Evolutionary conservation across 2,797 vertebrate genomes (phyloP), one percentile per base, ranked within the genome.

Genomic region (Poecilia wingei): DNA sequence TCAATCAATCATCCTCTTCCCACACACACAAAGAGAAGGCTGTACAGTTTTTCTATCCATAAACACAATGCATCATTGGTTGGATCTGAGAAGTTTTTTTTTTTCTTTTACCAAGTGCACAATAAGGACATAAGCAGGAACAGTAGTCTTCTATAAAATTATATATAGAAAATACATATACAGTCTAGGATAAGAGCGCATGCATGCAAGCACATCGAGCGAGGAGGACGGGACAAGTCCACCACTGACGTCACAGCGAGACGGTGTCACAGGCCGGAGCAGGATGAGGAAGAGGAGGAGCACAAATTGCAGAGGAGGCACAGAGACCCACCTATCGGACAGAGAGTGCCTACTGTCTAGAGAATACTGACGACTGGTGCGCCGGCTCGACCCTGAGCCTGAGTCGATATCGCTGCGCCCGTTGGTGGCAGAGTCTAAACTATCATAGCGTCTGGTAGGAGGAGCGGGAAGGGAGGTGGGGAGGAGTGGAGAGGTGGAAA

Each of bases 401-500:
- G 97, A 98, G 96, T 98, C 97, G 92, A 97, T 96, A 96, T 98
- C 97, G 87, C 97, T 97, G 96, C 95, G 96, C 87, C 96, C 97
- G 92, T 97, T 97, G 95, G 97, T 94, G 95, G 97, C 97, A 86
- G 97, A 97, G 91, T 98, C 97, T 96, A 98, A 95, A 86, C 97
- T 98, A 98, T 96, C 97, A 95, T 96, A 96, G 96, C 94, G 96
- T 97, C 98, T 98, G 97, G 96, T 95, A 82, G 88, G 93, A 94
- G 93, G 94, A 92, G 92, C 84, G 82, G 86, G 93, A 82, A 86
- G 82, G 89, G 73, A 89, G 90, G 93, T 84, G 76, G 91, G 93
- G 90, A 83, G 94, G 94, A 95, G 94, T 94, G 94, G 81, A 95
- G 94, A 95, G 91, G 94, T 92, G 85, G 95, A 93, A 96, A 90